A percentile compares a stretch with the other conserved stretches of the same genome.
Evolutionary conservation across 2,797 vertebrate genomes (phyloP).

Genomic region (Threskiornis aethiopicus): DNA sequence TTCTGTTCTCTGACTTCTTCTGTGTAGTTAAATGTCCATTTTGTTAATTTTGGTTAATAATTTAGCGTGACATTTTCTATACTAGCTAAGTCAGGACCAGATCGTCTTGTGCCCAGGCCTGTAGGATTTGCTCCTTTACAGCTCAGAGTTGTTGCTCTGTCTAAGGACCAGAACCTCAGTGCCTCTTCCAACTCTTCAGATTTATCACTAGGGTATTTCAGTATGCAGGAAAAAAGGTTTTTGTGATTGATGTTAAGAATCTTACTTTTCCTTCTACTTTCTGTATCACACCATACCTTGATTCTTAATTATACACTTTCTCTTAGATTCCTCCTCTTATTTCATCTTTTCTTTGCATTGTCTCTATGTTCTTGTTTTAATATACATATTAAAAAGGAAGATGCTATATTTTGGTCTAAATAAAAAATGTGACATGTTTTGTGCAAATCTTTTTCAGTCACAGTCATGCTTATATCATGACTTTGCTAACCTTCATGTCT

Average conservation of each 20-base stretch:
- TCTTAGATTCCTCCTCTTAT: background rate
- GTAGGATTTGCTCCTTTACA: background rate
- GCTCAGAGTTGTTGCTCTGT: background rate
- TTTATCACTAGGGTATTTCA: background rate
- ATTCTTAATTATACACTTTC: background rate
- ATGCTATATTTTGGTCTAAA: background rate
- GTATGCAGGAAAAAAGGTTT: background rate
- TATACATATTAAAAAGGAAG: background rate
- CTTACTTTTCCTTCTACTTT: background rate
- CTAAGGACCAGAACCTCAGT: background rate
- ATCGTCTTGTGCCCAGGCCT: background rate
- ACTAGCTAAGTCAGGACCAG: background rate
- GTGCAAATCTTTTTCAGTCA: background rate
- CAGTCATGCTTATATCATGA: background rate
- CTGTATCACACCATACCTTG: background rate
- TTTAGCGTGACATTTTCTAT: background rate
- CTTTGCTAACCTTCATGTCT: background rate
- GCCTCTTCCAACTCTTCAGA: background rate
- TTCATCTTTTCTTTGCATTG: background rate
- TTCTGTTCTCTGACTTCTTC: background rate
- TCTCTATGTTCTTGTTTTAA: background rate
- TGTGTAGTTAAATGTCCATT: background rate
- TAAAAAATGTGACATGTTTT: background rate
- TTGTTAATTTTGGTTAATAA: background rate
- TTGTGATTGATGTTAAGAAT: background rate